phyloP scores from a whole-genome alignment of 92 coral and sea anemone species.

The Virgularia gustaviana region DNA sequence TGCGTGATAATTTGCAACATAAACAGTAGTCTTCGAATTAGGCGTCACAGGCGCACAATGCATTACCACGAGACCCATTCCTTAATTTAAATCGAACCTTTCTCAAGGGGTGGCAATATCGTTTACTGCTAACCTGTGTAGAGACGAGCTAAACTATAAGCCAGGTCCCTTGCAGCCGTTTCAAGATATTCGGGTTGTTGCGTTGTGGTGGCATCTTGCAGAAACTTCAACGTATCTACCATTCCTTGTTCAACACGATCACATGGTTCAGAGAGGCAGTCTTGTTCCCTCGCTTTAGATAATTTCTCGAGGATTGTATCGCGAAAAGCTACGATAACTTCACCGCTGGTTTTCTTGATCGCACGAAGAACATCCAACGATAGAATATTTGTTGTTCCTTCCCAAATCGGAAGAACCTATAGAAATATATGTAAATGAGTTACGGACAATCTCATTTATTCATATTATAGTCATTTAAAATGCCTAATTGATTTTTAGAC shows the following conservation, averaged over 20 bases:
- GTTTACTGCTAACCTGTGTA: slow-evolving; percentile 83
- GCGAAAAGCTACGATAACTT: slow-evolving; percentile 54
- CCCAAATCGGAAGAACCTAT: slow-evolving; percentile 88
- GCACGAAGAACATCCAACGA: slow-evolving; percentile 77
- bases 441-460: too few relatives aligned
- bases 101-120: neutral
- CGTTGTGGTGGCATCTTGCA: slow-evolving; percentile 42
- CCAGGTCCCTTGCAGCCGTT: slow-evolving; percentile 74
- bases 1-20: neutral
- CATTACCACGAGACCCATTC: too few relatives aligned
- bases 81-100: neutral
- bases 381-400: slow-evolving; percentile 88
- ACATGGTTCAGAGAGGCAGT: slow-evolving; percentile 40
- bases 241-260: slow-evolving; percentile 42
- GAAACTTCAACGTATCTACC: slow-evolving; percentile 38
- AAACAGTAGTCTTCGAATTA: neutral
- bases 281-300: slow-evolving; percentile 44
- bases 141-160: slow-evolving; percentile 78
- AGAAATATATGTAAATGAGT: too few relatives aligned
- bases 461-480: too few relatives aligned
- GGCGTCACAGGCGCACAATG: neutral
- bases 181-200: slow-evolving; percentile 55
- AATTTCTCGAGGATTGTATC: slow-evolving; percentile 53
- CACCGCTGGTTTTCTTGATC: slow-evolving; percentile 63
- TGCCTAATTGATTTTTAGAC: too few relatives aligned